Evolutionary conservation across 2,797 vertebrate species (phyloP).

Genomic region (Crypturellus tataupa): DNA sequence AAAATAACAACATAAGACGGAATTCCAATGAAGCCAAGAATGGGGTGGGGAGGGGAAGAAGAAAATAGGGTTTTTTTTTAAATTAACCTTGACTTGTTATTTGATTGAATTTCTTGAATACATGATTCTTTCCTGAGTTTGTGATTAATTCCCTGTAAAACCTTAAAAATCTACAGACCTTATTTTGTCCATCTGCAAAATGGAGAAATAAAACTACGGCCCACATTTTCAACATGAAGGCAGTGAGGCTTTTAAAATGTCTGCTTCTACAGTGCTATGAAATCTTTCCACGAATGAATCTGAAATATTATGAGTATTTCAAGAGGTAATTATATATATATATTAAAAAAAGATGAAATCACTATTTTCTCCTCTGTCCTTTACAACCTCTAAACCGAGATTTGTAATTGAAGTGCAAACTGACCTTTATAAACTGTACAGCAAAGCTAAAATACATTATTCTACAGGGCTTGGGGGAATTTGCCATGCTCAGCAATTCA

Average conservation of each 20-base stretch:
- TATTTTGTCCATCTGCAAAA: slow-evolving; percentile 14
- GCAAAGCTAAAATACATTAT: slow-evolving; percentile 42
- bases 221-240: background rate
- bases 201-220: slow-evolving; percentile 12
- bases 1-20: background rate
- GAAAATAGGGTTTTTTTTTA: background rate
- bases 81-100: background rate
- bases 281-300: slow-evolving; percentile 40
- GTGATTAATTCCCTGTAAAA: slow-evolving; percentile 5
- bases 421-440: slow-evolving; percentile 69
- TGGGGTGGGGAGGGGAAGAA: rapidly evolving
- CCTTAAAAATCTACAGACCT: background rate
- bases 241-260: slow-evolving; percentile 1
- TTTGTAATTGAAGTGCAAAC: slow-evolving; percentile 69
- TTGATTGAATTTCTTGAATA: background rate
- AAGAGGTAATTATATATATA: slow-evolving; percentile 40
- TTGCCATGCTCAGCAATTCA: slow-evolving; percentile 51
- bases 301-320: slow-evolving; percentile 49
- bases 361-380: background rate
- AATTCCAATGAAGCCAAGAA: background rate
- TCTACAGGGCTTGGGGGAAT: slow-evolving; percentile 54
- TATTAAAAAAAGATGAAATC: background rate
- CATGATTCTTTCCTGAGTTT: background rate
- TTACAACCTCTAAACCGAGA: slow-evolving; percentile 45
- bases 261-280: slow-evolving; percentile 46